A percentile compares a stretch with the other conserved stretches of the same genome.
phyloP scores from a whole-genome alignment of 2,888 invertebrate genomes.

The Stenurella melanura region DNA sequence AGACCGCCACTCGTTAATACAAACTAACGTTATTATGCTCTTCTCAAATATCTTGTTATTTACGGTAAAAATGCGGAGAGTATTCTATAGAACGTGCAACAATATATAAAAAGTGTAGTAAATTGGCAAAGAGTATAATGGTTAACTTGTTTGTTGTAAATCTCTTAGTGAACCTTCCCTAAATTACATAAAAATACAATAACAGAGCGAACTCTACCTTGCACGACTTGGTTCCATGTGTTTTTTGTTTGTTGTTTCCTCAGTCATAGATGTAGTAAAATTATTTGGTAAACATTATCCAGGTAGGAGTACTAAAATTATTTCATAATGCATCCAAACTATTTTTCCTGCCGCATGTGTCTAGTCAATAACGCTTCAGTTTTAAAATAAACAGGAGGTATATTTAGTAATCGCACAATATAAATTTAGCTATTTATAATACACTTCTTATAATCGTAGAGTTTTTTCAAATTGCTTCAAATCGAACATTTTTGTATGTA shows the following conservation, averaged over 20 bases:
- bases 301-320: background rate
- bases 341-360: background rate
- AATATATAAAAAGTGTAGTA: too few relatives aligned
- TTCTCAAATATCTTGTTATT: too few relatives aligned
- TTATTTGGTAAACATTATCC: background rate
- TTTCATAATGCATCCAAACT: background rate
- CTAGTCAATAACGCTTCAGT: background rate
- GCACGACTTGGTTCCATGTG: background rate
- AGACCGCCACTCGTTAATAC: too few relatives aligned
- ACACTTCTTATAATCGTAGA: background rate
- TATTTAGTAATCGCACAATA: slow-evolving; percentile 1
- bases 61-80: too few relatives aligned
- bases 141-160: too few relatives aligned
- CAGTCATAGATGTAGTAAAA: background rate
- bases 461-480: background rate
- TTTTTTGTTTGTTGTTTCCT: background rate
- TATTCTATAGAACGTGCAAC: too few relatives aligned
- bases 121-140: too few relatives aligned
- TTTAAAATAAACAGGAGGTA: background rate
- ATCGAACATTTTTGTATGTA: background rate
- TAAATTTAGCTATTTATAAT: background rate
- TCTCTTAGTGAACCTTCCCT: too few relatives aligned
- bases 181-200: too few relatives aligned
- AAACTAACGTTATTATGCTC: too few relatives aligned
- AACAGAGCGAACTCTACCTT: background rate